Evolutionary conservation across 1,140 invertebrate genomes (phyloP), one percentile per base, ranked within the genome.

Genomic region (Metaphire vulgaris): DNA sequence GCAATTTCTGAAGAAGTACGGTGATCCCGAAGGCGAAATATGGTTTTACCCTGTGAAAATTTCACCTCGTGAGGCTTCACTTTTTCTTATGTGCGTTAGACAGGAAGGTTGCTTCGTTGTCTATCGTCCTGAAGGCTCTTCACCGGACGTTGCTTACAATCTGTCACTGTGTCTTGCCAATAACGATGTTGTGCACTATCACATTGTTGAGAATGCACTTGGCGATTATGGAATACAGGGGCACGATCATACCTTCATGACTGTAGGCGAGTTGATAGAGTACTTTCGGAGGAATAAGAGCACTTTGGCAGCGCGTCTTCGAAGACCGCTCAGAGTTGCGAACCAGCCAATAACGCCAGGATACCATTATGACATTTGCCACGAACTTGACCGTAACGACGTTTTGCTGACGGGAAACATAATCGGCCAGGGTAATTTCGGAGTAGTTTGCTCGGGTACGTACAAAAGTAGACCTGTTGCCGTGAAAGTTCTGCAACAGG

Each of bases 61-160:
- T 1, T 34, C 77, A 26, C 64, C 74, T 6, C 64, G 68, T 1
- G 30, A 78, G 33, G 77, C 77, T 30, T 41, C 77, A n/a, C 68
- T 78, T 16, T 78, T 78, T 69, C 68, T 78, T 31, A 32, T 21
- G 12, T 28, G 31, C 16, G 73, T 76, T 26, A 75, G 65, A 28
- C 77, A 78, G 32, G 72, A 78, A 30, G 77, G 77, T 15, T 78
- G 77, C 26, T 78, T 78, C 65, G 29, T 78, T n/a, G 77, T 78
- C 34, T 78, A 78, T 33, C 34, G 73, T 1, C 41, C 41, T 12
- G 41, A 56, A 12, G 41, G 21, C 41, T 6, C 6, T 56, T 6
- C 21, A 12, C 41, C 41, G 6, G 21, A 56, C 21, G 41, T 56
- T 12, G 41, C 41, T 21, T 56, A 56, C 41, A 56, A 56, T 21